A percentile compares a stretch with the other conserved stretches of the same genome.
phyloP scores from a whole-genome alignment of 2,888 invertebrate genomes.

The Sarcophaga caerulescens region DNA sequence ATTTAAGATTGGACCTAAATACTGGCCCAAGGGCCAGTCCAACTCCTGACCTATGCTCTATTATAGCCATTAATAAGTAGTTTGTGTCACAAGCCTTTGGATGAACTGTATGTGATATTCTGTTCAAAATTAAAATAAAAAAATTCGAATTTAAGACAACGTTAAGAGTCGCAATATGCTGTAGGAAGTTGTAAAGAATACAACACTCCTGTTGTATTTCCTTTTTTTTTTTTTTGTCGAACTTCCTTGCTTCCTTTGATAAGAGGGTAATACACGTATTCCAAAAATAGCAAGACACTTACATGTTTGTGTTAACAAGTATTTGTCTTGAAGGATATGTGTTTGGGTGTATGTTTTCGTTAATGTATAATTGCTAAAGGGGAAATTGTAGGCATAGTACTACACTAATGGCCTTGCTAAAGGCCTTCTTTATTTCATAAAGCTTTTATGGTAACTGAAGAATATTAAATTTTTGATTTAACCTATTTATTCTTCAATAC shows the following conservation, averaged over 20 bases:
- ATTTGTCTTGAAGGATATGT: background rate
- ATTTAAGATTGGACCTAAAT: no score
- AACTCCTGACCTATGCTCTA: no score
- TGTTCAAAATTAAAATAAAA: background rate
- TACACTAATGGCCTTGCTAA: background rate
- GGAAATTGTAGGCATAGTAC: background rate
- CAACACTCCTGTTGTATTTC: conserved; percentile 14
- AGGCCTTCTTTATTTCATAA: background rate
- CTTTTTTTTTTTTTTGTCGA: conserved; percentile 17
- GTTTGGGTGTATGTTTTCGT: background rate
- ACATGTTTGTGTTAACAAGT: conserved; percentile 22
- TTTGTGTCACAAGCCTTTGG: background rate
- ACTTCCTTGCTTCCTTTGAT: background rate
- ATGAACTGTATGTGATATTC: background rate
- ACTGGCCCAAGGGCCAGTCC: no score
- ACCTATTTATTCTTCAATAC: no score
- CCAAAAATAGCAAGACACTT: conserved; percentile 29
- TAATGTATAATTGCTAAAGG: background rate
- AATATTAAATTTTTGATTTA: no score
- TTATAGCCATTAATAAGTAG: no score
- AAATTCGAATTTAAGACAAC: background rate
- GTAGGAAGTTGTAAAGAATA: conserved; percentile 35
- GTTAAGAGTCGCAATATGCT: conserved; percentile 24
- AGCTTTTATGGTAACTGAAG: no score
- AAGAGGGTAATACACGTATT: conserved; percentile 43